Percentiles rank a stretch among this genome's conserved stretches.
Conservation (phyloP, 1,140 invertebrate genomes). For the Eriocheir sinensis region DNA sequence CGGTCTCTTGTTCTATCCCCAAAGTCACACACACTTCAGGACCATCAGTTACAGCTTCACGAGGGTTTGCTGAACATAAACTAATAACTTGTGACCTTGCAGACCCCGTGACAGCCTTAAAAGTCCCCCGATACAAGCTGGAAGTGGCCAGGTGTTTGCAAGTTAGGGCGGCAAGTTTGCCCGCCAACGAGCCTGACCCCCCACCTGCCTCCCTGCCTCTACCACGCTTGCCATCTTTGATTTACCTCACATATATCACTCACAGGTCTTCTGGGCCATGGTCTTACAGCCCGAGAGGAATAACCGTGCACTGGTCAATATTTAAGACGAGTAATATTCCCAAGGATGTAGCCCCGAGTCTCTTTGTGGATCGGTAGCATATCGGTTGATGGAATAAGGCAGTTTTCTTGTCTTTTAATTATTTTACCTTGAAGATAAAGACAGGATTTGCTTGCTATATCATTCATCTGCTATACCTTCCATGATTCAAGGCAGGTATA, state of each 20-base stretch:
- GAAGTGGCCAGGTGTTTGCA: slow-evolving; percentile 40
- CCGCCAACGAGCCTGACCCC: slow-evolving; percentile 69
- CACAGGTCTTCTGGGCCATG: neutral
- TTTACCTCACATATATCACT: neutral
- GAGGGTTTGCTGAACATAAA: neutral
- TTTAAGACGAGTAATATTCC: neutral
- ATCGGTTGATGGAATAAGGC: neutral
- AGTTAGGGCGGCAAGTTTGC: slow-evolving; percentile 58
- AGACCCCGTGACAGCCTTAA: neutral
- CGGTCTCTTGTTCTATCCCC: neutral
- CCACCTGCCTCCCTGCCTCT: slow-evolving; percentile 32
- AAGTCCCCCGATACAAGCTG: neutral
- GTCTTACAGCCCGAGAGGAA: neutral
- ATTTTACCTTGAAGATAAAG: neutral
- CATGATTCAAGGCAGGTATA: neutral
- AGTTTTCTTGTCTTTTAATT: neutral
- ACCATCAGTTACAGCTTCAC: neutral
- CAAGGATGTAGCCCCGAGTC: neutral
- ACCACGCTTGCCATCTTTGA: slow-evolving; percentile 9
- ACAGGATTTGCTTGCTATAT: neutral
- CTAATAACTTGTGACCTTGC: neutral
- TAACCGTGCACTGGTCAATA: neutral
- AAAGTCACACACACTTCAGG: neutral
- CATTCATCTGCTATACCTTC: neutral
- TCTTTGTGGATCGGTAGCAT: neutral